These are phyloP conservation scores for Aurelia sp. DNA, from an alignment of 30 jellyfish, hydroid and myxozoan genomes.

Conservation along the genomic window DNA sequence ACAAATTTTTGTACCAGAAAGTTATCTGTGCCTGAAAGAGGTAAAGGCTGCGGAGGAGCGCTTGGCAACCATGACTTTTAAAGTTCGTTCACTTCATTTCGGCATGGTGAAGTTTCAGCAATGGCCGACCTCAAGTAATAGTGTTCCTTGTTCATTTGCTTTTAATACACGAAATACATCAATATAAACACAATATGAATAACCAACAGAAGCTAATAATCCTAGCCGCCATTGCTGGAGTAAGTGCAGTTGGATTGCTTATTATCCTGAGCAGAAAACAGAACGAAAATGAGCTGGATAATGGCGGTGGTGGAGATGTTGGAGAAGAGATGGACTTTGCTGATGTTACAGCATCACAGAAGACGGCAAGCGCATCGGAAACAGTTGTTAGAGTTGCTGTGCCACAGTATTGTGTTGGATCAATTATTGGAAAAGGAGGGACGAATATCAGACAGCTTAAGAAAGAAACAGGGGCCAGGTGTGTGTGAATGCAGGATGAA, in stretches of 20 bases:
- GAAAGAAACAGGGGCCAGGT: constrained; percentile 89
- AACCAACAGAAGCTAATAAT: constrained; percentile 68
- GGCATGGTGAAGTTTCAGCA: too few relatives aligned
- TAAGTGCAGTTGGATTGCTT: constrained; percentile 71
- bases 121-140: too few relatives aligned
- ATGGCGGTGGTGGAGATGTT: constrained; percentile 30
- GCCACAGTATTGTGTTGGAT: constrained; percentile 83
- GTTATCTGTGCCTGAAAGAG: too few relatives aligned
- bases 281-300: constrained; percentile 38
- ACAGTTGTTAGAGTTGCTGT: constrained; percentile 59
- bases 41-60: too few relatives aligned
- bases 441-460: constrained; percentile 70
- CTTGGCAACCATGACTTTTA: too few relatives aligned
- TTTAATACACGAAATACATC: not conserved
- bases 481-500: not conserved
- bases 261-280: constrained; percentile 40
- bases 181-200: constrained; percentile 31
- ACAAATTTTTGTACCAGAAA: too few relatives aligned
- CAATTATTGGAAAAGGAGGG: constrained; percentile 90
- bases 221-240: constrained; percentile 79
- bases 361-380: constrained; percentile 74
- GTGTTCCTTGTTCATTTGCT: not conserved
- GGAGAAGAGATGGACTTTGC: constrained; percentile 51
- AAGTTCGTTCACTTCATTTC: too few relatives aligned
- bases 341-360: constrained; percentile 68